These are phyloP conservation scores for Sardina pilchardus DNA, from an alignment of 2,113 vertebrate genomes.

Conservation along the genomic window DNA sequence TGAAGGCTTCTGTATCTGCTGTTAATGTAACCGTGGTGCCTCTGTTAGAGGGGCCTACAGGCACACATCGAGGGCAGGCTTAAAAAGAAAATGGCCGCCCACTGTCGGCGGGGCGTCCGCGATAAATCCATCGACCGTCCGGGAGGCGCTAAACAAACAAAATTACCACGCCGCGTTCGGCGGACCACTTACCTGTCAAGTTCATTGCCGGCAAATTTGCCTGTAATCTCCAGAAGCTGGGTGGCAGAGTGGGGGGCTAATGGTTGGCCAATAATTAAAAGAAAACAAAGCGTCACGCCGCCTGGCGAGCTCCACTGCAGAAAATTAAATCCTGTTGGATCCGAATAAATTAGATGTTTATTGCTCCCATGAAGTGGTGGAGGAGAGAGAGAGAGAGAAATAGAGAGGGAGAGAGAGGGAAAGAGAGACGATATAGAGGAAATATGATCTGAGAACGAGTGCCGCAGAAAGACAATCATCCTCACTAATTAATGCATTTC, in stretches of 20 bases:
- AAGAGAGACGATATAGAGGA: constrained; percentile 31
- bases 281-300: constrained; percentile 51
- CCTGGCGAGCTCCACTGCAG: constrained; percentile 41
- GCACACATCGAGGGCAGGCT: background rate
- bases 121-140: constrained; percentile 45
- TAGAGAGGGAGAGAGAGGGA: constrained; percentile 11
- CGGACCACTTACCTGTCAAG: constrained; percentile 52
- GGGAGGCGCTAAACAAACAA: constrained; percentile 54
- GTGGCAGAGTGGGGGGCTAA: constrained; percentile 44
- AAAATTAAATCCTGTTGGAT: constrained; percentile 59
- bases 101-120: constrained; percentile 18
- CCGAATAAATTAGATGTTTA: constrained; percentile 58
- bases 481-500: constrained; percentile 49
- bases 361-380: constrained; percentile 31
- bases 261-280: constrained; percentile 58
- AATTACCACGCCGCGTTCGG: constrained; percentile 41
- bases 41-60: background rate
- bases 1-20: background rate
- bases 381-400: constrained; percentile 3
- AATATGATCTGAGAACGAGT: constrained; percentile 45
- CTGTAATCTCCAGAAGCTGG: constrained; percentile 49
- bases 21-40: background rate
- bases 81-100: background rate
- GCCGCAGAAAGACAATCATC: constrained; percentile 43
- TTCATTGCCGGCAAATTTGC: constrained; percentile 45